Evolutionary conservation across 1,140 invertebrate species (phyloP).

Genomic region (Potamilus streckersoni): DNA sequence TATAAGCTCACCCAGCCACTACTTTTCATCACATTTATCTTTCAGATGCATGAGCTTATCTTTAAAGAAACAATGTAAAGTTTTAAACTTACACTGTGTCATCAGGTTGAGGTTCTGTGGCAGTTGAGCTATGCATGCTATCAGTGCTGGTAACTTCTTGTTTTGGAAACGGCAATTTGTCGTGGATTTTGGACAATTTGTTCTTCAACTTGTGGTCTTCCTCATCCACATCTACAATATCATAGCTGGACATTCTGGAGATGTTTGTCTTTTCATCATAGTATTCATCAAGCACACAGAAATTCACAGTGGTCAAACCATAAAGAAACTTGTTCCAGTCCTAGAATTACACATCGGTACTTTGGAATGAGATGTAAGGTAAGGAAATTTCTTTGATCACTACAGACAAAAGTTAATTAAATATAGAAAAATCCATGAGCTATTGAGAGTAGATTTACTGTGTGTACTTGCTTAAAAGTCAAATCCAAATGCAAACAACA

Average conservation of each 20-base stretch:
- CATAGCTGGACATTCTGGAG: too few relatives aligned
- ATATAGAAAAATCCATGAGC: too few relatives aligned
- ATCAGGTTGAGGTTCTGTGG: slow-evolving; percentile 5
- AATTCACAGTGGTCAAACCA: slow-evolving; percentile 57
- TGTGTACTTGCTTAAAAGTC: too few relatives aligned
- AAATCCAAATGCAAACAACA: too few relatives aligned
- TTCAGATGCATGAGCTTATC: neutral
- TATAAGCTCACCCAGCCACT: too few relatives aligned
- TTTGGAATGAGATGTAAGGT: too few relatives aligned
- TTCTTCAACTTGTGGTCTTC: slow-evolving; percentile 21
- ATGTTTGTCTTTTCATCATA: neutral
- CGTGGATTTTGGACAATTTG: slow-evolving; percentile 18
- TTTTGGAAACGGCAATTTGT: slow-evolving; percentile 1
- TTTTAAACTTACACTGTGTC: slow-evolving; percentile 3
- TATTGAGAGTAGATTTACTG: too few relatives aligned
- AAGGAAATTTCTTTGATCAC: too few relatives aligned
- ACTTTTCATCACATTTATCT: too few relatives aligned
- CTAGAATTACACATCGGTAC: slow-evolving; percentile 33
- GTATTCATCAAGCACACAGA: slow-evolving; percentile 40
- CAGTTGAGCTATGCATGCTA: neutral
- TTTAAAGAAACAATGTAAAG: neutral
- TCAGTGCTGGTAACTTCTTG: too few relatives aligned
- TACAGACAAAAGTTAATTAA: too few relatives aligned
- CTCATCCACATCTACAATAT: neutral
- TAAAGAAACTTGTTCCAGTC: slow-evolving; percentile 66